Evolutionary conservation across 1,140 invertebrate genomes (phyloP).

Genomic region (Oncopeltus fasciatus): DNA sequence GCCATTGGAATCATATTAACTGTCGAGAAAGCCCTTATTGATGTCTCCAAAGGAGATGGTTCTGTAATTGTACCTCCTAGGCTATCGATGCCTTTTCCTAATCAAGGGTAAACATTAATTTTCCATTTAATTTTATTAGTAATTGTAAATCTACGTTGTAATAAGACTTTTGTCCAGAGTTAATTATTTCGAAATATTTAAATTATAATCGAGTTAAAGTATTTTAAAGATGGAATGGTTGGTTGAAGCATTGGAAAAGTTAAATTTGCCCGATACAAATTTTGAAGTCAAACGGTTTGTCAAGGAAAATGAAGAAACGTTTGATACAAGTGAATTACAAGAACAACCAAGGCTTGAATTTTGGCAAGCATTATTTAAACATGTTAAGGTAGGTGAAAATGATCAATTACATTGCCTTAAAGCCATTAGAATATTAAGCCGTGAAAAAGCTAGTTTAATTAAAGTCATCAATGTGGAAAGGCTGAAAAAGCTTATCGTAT

Average conservation of each 20-base stretch:
- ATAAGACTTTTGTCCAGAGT: too few relatives aligned
- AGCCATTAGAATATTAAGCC: slow-evolving; percentile 40
- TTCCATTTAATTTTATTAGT: background rate
- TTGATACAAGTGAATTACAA: background rate
- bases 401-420: slow-evolving; percentile 37
- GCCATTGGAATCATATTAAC: too few relatives aligned
- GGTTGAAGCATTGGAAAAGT: background rate
- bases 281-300: background rate
- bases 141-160: background rate
- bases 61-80: background rate
- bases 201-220: background rate
- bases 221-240: background rate
- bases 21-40: background rate
- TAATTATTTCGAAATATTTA: background rate
- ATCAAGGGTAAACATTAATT: background rate
- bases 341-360: background rate
- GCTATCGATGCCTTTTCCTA: background rate
- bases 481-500: slow-evolving; percentile 5
- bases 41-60: background rate
- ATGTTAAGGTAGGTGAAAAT: slow-evolving; percentile 25
- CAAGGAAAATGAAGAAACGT: background rate
- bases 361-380: background rate
- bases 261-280: background rate
- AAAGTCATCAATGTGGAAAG: slow-evolving; percentile 43
- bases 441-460: slow-evolving; percentile 59